A percentile compares a stretch with the other conserved stretches of the same genome.
These are phyloP conservation scores for Drosophila repleta DNA, from an alignment of 1,140 invertebrate genomes.

Conservation along the genomic window DNA sequence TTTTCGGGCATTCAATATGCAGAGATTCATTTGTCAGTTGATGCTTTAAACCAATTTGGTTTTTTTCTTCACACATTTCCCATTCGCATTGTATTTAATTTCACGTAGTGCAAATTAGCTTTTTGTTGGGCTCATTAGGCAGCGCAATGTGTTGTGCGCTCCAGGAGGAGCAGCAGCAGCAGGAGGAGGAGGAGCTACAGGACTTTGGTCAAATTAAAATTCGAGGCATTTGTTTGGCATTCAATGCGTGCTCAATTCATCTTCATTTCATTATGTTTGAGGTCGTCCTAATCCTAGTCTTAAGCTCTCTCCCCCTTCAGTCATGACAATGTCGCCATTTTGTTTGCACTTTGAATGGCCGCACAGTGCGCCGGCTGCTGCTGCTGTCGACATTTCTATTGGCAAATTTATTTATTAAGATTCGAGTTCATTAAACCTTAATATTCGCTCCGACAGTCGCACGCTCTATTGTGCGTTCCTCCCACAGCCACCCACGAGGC, in stretches of 20 bases:
- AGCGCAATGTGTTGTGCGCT: constrained; percentile 55
- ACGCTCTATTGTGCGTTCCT: constrained; percentile 49
- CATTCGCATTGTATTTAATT: constrained; percentile 2
- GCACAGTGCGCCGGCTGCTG: not conserved
- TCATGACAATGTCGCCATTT: constrained; percentile 30
- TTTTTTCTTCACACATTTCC: not conserved
- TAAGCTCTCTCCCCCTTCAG: not conserved
- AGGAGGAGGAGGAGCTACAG: too few species aligned
- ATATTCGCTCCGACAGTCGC: constrained; percentile 44
- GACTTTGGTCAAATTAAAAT: constrained; percentile 56
- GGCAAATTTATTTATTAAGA: constrained; percentile 82
- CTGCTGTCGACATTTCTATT: constrained; percentile 49
- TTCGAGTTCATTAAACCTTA: constrained; percentile 80
- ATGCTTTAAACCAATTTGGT: constrained; percentile 10
- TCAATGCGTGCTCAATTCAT: constrained; percentile 55
- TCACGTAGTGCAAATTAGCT: constrained; percentile 25
- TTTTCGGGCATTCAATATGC: constrained; percentile 25
- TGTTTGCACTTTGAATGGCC: constrained; percentile 42
- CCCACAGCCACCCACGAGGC: not conserved
- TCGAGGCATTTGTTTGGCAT: constrained; percentile 7
- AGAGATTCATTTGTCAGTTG: constrained; percentile 33
- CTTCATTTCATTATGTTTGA: constrained; percentile 70
- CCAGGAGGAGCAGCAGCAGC: too few species aligned
- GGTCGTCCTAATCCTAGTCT: constrained; percentile 41
- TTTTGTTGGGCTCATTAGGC: constrained; percentile 62